phyloP scores from a whole-genome alignment of 53 echinoderm and acorn worm genomes.

The Astropecten irregularis region DNA sequence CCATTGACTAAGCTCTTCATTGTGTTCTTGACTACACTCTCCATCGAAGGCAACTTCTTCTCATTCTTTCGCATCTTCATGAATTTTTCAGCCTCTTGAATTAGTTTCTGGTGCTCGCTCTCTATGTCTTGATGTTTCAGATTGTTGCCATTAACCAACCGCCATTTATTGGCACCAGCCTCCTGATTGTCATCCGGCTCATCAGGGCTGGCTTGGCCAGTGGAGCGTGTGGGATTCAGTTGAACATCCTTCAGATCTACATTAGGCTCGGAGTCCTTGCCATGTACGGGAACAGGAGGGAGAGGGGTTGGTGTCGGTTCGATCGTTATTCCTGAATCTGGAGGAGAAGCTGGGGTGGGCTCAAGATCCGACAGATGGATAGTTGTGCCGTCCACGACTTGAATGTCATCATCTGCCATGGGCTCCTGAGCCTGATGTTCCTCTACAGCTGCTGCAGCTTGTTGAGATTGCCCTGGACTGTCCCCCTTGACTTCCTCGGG shows the following conservation, averaged over 20 bases:
- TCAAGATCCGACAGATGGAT: conserved; percentile 34
- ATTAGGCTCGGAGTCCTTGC: background rate
- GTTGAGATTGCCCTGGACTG: too few relatives aligned
- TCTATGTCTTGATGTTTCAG: conserved; percentile 1
- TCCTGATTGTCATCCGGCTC: background rate
- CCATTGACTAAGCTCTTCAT: conserved; percentile 6
- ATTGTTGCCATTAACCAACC: background rate
- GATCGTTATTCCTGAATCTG: background rate
- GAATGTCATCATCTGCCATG: background rate
- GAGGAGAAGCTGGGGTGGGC: conserved; percentile 2
- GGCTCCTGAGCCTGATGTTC: background rate
- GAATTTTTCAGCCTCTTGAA: conserved; percentile 5
- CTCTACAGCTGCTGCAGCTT: too few relatives aligned
- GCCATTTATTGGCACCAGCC: background rate
- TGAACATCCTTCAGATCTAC: background rate
- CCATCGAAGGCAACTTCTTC: background rate
- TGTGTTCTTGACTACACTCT: conserved; percentile 1
- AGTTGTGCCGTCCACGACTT: conserved; percentile 67
- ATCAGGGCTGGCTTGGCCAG: background rate
- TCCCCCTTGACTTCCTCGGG: too few relatives aligned
- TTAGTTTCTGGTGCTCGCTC: background rate
- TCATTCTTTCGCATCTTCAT: conserved; percentile 1
- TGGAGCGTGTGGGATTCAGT: conserved; percentile 15
- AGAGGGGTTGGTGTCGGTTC: conserved; percentile 1
- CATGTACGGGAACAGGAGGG: background rate